These are phyloP conservation scores for Heliconius cydno DNA, from an alignment of 2,888 invertebrate species.

Conservation along the genomic window DNA sequence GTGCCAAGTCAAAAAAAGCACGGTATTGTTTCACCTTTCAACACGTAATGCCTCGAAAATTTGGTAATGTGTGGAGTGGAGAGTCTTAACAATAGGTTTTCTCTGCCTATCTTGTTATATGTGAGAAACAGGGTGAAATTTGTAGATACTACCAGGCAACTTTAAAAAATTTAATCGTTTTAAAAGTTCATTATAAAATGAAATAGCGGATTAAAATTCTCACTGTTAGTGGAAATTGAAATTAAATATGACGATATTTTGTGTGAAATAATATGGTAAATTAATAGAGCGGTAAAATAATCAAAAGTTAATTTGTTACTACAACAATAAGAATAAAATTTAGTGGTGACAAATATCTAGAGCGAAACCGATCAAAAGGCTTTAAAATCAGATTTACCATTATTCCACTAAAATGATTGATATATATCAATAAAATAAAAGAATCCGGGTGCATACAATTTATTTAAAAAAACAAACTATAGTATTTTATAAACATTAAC, in stretches of 20 bases:
- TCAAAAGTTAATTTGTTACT: background rate
- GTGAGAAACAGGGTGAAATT: no score
- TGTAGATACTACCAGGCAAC: background rate
- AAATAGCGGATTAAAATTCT: background rate
- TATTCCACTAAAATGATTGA: conserved; percentile 2
- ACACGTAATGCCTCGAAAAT: no score
- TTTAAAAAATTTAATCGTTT: background rate
- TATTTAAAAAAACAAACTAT: conserved; percentile 48
- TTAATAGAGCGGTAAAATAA: no score
- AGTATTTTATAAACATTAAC: conserved; percentile 54
- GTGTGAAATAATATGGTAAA: background rate
- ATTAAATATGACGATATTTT: background rate
- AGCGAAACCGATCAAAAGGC: conserved; percentile 26
- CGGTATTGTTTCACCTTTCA: no score
- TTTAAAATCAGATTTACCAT: conserved; percentile 25
- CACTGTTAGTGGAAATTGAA: background rate
- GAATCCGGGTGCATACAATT: conserved; percentile 26
- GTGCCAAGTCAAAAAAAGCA: no score
- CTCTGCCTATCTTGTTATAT: no score
- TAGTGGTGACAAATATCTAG: background rate
- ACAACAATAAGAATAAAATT: background rate
- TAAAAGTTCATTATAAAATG: background rate
- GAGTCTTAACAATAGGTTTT: no score
- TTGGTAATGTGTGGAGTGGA: no score
- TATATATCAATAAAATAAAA: conserved; percentile 19